Percentiles rank a stretch among this genome's conserved stretches.
Conservation (phyloP, 2,888 invertebrate genomes). For the Folsomia candida region DNA sequence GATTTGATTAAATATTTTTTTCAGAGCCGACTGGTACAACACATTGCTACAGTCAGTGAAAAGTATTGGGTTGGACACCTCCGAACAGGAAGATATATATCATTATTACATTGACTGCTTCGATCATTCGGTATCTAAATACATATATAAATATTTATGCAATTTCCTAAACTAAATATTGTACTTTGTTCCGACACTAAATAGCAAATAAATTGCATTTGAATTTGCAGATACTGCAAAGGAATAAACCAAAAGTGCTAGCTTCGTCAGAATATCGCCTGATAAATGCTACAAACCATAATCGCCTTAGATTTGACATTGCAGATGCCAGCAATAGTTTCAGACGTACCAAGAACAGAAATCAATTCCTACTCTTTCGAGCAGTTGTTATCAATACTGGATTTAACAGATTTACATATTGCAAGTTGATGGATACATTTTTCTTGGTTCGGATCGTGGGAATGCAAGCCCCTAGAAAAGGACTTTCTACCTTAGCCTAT, state of each 20-base stretch:
- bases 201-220: too few species aligned
- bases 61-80: slow-evolving; percentile 9
- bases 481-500: slow-evolving; percentile 31
- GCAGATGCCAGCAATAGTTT: background rate
- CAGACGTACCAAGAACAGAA: slow-evolving; percentile 25
- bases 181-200: background rate
- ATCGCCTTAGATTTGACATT: slow-evolving; percentile 32
- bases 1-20: background rate
- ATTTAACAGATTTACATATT: slow-evolving; percentile 46
- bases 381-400: slow-evolving; percentile 46
- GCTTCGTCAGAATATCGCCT: slow-evolving; percentile 18
- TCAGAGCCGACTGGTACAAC: slow-evolving; percentile 31
- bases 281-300: slow-evolving; percentile 41
- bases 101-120: slow-evolving; percentile 39
- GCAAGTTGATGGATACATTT: slow-evolving; percentile 42
- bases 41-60: slow-evolving; percentile 15
- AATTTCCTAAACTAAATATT: background rate
- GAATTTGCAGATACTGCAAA: background rate
- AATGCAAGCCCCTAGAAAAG: slow-evolving; percentile 40
- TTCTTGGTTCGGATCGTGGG: slow-evolving; percentile 42
- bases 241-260: slow-evolving; percentile 17
- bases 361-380: slow-evolving; percentile 45
- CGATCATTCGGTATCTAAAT: slow-evolving; percentile 10
- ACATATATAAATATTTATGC: background rate
- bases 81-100: slow-evolving; percentile 37